A percentile compares a stretch with the other conserved stretches of the same genome.
These are phyloP conservation scores for Galerucella nymphaeae DNA, from an alignment of 2,888 invertebrate genomes.

Conservation along the genomic window DNA sequence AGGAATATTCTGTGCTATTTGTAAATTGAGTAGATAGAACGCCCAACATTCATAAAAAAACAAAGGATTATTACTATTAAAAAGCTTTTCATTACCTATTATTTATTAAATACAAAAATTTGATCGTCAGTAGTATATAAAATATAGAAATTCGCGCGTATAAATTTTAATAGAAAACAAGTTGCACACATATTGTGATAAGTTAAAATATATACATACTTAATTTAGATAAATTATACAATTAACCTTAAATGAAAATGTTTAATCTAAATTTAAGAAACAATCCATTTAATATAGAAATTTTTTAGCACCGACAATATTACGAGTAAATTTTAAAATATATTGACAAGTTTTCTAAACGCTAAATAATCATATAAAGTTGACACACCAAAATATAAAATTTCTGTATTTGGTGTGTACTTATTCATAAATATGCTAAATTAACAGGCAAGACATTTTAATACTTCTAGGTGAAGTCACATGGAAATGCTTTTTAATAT, in stretches of 20 bases:
- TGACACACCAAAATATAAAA: neutral
- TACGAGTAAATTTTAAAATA: neutral
- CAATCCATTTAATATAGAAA: neutral
- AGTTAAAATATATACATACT: constrained; percentile 3
- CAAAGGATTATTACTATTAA: neutral
- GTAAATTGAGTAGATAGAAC: neutral
- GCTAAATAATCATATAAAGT: neutral
- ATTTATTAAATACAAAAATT: constrained; percentile 1
- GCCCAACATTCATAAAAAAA: neutral
- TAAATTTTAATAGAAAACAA: neutral
- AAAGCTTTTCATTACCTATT: constrained; percentile 1
- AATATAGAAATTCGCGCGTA: neutral
- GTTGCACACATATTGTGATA: neutral
- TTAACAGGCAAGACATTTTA: constrained; percentile 1
- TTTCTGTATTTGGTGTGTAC: neutral
- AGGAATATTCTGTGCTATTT: too few relatives aligned
- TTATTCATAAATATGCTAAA: neutral
- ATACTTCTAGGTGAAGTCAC: neutral
- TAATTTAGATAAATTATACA: neutral
- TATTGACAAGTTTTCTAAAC: neutral
- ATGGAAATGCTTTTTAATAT: neutral
- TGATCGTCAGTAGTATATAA: neutral
- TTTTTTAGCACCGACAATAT: neutral
- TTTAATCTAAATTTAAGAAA: neutral
- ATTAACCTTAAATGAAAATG: neutral